Conservation (phyloP, 2,797 vertebrate species). For the Salarias fasciatus region DNA sequence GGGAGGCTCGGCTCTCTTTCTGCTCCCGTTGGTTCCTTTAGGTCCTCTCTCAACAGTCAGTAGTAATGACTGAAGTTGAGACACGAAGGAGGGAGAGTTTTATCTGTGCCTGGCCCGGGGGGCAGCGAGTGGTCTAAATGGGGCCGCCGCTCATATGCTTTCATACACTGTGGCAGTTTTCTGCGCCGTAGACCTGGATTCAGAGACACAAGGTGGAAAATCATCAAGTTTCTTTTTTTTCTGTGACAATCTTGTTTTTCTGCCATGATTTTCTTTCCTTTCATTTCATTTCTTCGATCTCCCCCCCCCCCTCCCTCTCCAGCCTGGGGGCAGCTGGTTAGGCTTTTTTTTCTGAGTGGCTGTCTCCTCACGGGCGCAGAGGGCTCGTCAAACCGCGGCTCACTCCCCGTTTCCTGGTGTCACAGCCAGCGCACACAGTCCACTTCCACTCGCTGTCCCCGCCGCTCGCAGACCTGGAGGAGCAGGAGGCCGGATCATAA, state of each 20-base stretch:
- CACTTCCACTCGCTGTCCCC: slow-evolving; percentile 20
- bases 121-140: slow-evolving; percentile 38
- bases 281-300: background rate
- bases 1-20: slow-evolving; percentile 24
- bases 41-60: slow-evolving; percentile 30
- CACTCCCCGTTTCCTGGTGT: slow-evolving; percentile 38
- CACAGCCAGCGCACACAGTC: slow-evolving; percentile 47
- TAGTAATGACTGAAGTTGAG: slow-evolving; percentile 50
- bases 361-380: slow-evolving; percentile 70
- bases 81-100: slow-evolving; percentile 40
- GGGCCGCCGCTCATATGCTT: slow-evolving; percentile 28
- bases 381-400: slow-evolving; percentile 66
- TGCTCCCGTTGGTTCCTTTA: slow-evolving; percentile 51
- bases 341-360: slow-evolving; percentile 49
- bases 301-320: background rate
- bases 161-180: slow-evolving; percentile 17
- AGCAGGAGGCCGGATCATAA: slow-evolving; percentile 49
- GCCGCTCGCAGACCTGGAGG: slow-evolving; percentile 23
- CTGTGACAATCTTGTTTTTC: background rate
- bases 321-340: slow-evolving; percentile 54
- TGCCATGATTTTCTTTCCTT: slow-evolving; percentile 12
- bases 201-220: background rate
- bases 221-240: slow-evolving; percentile 14
- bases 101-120: slow-evolving; percentile 54
- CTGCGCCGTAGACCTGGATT: background rate